Evolutionary conservation across 2,797 vertebrate genomes (phyloP).

Genomic region (Notolepis coatsorum): DNA sequence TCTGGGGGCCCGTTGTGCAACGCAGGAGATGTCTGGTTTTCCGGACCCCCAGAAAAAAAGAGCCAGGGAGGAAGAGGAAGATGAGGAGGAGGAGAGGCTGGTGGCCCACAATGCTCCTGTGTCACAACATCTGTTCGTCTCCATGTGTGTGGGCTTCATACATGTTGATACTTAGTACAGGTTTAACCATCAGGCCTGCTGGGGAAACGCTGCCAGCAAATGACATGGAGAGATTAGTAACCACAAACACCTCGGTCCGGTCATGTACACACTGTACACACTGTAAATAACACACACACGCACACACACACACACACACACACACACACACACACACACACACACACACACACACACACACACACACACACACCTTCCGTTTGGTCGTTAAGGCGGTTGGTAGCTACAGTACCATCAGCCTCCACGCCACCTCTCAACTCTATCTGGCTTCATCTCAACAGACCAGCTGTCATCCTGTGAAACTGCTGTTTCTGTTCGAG

Average conservation of each 20-base stretch:
- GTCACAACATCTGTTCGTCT: slow-evolving; percentile 55
- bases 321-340: slow-evolving; percentile 30
- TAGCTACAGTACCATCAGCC: too few species aligned
- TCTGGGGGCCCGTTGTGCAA: slow-evolving; percentile 76
- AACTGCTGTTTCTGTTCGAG: too few species aligned
- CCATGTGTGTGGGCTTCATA: slow-evolving; percentile 44
- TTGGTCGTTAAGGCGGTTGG: too few species aligned
- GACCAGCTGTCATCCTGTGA: too few species aligned
- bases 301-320: slow-evolving; percentile 4
- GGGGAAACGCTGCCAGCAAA: slow-evolving; percentile 66
- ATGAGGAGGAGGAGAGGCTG: slow-evolving; percentile 65
- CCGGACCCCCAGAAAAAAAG: slow-evolving; percentile 75
- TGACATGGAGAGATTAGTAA: slow-evolving; percentile 67
- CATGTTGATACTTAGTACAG: slow-evolving; percentile 36
- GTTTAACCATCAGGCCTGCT: neutral
- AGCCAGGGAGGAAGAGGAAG: slow-evolving; percentile 75
- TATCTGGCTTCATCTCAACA: too few species aligned
- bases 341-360: slow-evolving; percentile 15
- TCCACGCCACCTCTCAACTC: too few species aligned
- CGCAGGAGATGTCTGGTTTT: slow-evolving; percentile 80
- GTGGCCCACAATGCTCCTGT: slow-evolving; percentile 51
- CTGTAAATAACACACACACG: neutral
- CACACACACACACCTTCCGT: neutral
- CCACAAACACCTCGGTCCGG: slow-evolving; percentile 68
- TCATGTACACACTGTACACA: slow-evolving; percentile 29